Percentiles rank a stretch among this genome's conserved stretches.
Conservation (phyloP, 2,113 vertebrate species). For the Melanerpes formicivorus region DNA sequence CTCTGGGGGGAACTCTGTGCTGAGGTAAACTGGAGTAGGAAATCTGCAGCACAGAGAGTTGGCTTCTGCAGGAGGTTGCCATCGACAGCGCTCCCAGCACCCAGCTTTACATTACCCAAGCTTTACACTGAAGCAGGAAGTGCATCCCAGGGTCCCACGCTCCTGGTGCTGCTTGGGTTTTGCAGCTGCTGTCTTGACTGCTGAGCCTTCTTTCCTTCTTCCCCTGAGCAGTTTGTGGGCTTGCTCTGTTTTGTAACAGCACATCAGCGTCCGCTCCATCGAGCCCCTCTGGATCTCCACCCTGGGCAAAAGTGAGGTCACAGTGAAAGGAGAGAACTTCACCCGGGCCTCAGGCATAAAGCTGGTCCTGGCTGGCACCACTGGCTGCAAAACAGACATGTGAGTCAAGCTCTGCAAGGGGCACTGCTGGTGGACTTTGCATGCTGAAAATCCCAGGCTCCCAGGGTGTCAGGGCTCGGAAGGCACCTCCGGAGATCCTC, state of each 20-base stretch:
- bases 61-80: neutral
- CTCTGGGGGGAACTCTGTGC: neutral
- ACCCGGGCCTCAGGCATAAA: slow-evolving; percentile 71
- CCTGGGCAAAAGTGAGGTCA: slow-evolving; percentile 83
- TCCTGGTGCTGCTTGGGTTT: neutral
- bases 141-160: neutral
- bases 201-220: neutral
- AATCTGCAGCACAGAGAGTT: neutral
- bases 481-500: too few species aligned
- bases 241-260: slow-evolving; percentile 68
- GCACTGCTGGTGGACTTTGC: neutral
- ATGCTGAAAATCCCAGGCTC: neutral
- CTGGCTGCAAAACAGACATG: slow-evolving; percentile 80
- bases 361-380: slow-evolving; percentile 80
- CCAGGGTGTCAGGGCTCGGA: too few species aligned
- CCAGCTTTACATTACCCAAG: neutral
- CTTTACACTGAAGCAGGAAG: neutral
- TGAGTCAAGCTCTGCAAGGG: slow-evolving; percentile 67
- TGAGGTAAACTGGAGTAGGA: neutral
- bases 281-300: slow-evolving; percentile 81
- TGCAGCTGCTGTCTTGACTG: neutral
- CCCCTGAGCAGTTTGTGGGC: slow-evolving; percentile 14
- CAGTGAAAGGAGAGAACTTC: slow-evolving; percentile 85
- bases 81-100: neutral
- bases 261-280: slow-evolving; percentile 80